A percentile compares a stretch with the other conserved stretches of the same genome.
Conservation (phyloP, 2,797 vertebrate genomes). For the Melanogrammus aeglefinus region DNA sequence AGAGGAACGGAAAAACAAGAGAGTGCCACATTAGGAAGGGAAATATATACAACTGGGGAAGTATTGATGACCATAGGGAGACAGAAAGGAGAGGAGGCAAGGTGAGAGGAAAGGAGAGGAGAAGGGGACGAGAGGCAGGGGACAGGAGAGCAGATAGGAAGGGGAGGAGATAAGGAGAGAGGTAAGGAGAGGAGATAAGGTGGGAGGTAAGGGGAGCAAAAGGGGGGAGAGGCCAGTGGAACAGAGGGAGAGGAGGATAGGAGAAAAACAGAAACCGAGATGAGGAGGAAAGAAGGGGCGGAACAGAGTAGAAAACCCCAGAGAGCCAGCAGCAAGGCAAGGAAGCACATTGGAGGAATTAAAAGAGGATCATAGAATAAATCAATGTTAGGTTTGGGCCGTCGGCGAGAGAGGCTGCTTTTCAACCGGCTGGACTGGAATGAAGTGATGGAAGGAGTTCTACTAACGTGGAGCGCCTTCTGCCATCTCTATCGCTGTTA, state of each 20-base stretch:
- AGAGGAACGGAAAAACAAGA: conserved; percentile 21
- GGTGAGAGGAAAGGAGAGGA: background rate
- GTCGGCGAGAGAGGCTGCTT: background rate
- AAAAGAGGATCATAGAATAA: no score
- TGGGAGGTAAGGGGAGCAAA: background rate
- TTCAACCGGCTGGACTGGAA: background rate
- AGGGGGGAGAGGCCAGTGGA: background rate
- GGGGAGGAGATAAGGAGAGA: background rate
- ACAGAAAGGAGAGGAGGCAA: background rate
- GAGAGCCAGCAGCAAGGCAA: background rate
- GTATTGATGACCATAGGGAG: conserved; percentile 68
- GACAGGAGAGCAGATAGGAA: background rate
- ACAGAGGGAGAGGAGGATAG: background rate
- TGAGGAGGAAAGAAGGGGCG: no score
- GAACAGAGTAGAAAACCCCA: background rate
- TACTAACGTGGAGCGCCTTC: conserved; percentile 97
- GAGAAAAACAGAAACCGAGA: background rate
- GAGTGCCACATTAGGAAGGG: background rate
- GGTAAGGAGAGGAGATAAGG: background rate
- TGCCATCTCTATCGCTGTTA: conserved; percentile 97
- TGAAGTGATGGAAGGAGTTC: background rate
- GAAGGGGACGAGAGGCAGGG: no score
- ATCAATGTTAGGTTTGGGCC: background rate
- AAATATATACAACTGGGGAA: background rate
- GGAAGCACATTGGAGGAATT: no score